Evolutionary conservation across 2,797 vertebrate species (phyloP).

Genomic region (Sciaenops ocellatus): DNA sequence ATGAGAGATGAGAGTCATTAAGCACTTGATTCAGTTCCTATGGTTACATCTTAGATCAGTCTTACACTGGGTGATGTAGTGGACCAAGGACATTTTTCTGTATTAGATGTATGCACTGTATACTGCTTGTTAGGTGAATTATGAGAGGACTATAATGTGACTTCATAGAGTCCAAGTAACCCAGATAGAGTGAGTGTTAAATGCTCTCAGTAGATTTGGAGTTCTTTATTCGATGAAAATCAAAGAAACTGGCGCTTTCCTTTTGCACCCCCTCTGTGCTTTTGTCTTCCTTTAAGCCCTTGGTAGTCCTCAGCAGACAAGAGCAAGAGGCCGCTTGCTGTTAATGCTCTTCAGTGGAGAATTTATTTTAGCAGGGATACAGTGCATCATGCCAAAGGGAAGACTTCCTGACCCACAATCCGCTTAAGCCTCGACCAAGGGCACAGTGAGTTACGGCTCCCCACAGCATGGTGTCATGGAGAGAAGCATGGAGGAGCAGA

Average conservation of each 20-base stretch:
- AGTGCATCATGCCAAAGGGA: slow-evolving; percentile 76
- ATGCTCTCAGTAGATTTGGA: slow-evolving; percentile 51
- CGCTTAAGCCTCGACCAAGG: slow-evolving; percentile 81
- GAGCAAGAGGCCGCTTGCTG: slow-evolving; percentile 72
- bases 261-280: slow-evolving; percentile 55
- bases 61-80: slow-evolving; percentile 11
- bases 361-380: slow-evolving; percentile 79
- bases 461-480: slow-evolving; percentile 72
- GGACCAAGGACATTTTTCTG: slow-evolving; percentile 16
- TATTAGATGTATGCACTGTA: slow-evolving; percentile 6
- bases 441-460: slow-evolving; percentile 77
- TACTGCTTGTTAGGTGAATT: slow-evolving; percentile 22
- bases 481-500: slow-evolving; percentile 72
- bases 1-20: slow-evolving; percentile 50
- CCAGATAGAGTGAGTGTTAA: slow-evolving; percentile 54
- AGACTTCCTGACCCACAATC: slow-evolving; percentile 81
- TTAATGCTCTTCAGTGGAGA: slow-evolving; percentile 79
- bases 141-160: slow-evolving; percentile 24
- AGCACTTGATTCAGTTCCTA: slow-evolving; percentile 46
- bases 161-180: slow-evolving; percentile 42
- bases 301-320: slow-evolving; percentile 67
- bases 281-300: slow-evolving; percentile 71
- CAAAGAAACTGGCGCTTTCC: slow-evolving; percentile 58
- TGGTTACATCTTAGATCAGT: slow-evolving; percentile 47
- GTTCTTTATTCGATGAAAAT: slow-evolving; percentile 59